Evolutionary conservation across 53 echinoderm and acorn worm species (phyloP).

Genomic region (Glandiceps talaboti): DNA sequence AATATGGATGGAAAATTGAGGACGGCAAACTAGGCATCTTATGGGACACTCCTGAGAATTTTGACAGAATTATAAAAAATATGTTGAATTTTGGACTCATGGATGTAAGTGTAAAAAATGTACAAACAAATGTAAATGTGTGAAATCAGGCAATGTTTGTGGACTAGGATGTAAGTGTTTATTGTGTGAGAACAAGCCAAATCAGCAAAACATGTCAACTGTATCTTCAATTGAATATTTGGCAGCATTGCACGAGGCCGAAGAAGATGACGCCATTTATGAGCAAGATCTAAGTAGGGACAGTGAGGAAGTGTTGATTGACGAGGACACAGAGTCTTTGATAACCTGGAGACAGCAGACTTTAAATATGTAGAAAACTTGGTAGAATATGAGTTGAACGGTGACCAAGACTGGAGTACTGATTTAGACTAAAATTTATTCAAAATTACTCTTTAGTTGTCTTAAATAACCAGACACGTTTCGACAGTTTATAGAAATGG

Average conservation of each 20-base stretch:
- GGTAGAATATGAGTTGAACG: background rate
- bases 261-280: background rate
- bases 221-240: background rate
- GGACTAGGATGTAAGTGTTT: background rate
- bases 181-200: background rate
- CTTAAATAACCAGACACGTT: too few species aligned
- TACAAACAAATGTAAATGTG: background rate
- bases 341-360: background rate
- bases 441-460: too few species aligned
- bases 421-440: too few species aligned
- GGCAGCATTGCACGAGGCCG: background rate
- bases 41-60: constrained; percentile 13
- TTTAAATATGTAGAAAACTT: background rate
- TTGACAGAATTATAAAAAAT: background rate
- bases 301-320: background rate
- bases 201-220: background rate
- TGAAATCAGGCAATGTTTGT: background rate
- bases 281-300: background rate
- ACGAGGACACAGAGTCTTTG: background rate
- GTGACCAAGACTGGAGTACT: background rate
- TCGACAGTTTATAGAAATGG: too few species aligned
- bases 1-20: constrained; percentile 14
- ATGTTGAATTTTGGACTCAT: background rate
- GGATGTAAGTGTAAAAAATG: background rate
- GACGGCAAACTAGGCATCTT: constrained; percentile 3